A percentile compares a stretch with the other conserved stretches of the same genome.
Evolutionary conservation across 2,113 vertebrate genomes (phyloP).

Genomic region (Rana temporaria): DNA sequence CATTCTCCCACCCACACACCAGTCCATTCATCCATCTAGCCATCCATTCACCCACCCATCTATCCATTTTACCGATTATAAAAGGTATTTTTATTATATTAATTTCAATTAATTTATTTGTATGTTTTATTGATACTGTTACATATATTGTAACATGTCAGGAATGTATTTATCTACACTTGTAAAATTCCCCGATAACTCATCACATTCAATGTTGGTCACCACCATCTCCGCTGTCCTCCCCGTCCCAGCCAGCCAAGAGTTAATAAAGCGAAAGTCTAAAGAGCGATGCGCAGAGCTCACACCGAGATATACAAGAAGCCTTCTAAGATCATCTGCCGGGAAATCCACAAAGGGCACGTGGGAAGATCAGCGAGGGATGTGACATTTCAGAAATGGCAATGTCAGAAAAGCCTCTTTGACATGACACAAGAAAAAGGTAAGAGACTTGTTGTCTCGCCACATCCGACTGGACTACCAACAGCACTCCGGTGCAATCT

Average conservation of each 20-base stretch:
- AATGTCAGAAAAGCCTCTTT: conserved; percentile 15
- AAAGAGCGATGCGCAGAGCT: background rate
- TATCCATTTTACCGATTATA: too few relatives aligned
- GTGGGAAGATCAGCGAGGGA: background rate
- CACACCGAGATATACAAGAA: background rate
- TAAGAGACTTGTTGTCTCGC: background rate
- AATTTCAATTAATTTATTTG: too few relatives aligned
- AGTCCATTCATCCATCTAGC: too few relatives aligned
- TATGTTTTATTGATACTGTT: too few relatives aligned
- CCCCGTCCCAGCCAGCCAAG: background rate
- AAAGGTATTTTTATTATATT: too few relatives aligned
- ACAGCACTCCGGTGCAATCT: background rate
- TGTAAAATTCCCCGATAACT: too few relatives aligned
- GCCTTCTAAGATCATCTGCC: background rate
- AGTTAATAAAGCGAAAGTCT: background rate
- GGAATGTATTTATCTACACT: too few relatives aligned
- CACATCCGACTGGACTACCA: background rate
- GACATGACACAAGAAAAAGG: conserved; percentile 7
- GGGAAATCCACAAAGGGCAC: background rate
- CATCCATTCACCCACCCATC: too few relatives aligned
- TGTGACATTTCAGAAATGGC: conserved; percentile 15
- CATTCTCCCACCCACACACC: too few relatives aligned
- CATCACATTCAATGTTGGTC: too few relatives aligned
- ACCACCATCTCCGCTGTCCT: too few relatives aligned
- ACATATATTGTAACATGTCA: too few relatives aligned